A percentile compares a stretch with the other conserved stretches of the same genome.
phyloP scores from a whole-genome alignment of 2,888 invertebrate genomes.

The Hypercompe scribonia region DNA sequence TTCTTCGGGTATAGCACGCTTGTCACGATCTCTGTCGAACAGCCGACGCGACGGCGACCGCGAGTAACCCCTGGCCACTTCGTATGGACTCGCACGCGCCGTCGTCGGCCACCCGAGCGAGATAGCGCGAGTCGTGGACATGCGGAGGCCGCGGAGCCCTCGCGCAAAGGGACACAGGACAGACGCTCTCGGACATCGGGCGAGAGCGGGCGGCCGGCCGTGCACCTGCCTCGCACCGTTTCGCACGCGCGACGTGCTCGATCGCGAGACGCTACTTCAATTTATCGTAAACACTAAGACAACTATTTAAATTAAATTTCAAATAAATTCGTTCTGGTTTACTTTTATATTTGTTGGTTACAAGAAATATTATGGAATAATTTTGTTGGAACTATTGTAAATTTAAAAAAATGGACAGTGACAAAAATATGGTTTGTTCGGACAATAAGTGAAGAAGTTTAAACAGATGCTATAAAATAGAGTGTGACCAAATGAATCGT shows the following conservation, averaged over 20 bases:
- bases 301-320: slow-evolving; percentile 55
- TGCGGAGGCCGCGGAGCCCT: slow-evolving; percentile 83
- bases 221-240: slow-evolving; percentile 80
- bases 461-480: slow-evolving; percentile 63
- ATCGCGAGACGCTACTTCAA: slow-evolving; percentile 72
- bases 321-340: slow-evolving; percentile 49
- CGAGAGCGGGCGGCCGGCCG: slow-evolving; percentile 86
- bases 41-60: slow-evolving; percentile 84
- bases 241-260: slow-evolving; percentile 78
- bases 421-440: slow-evolving; percentile 60
- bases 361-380: slow-evolving; percentile 32
- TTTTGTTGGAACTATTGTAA: slow-evolving; percentile 52
- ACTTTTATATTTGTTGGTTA: slow-evolving; percentile 40
- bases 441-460: slow-evolving; percentile 77
- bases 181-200: slow-evolving; percentile 87
- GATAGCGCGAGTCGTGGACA: slow-evolving; percentile 82
- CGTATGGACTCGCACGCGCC: slow-evolving; percentile 85
- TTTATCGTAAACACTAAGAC: slow-evolving; percentile 74
- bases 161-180: slow-evolving; percentile 86
- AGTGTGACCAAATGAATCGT: slow-evolving; percentile 69
- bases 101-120: slow-evolving; percentile 83
- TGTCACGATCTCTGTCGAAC: slow-evolving; percentile 75
- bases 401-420: slow-evolving; percentile 63
- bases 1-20: slow-evolving; percentile 58
- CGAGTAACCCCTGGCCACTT: slow-evolving; percentile 87